These are phyloP conservation scores for Mirza zaza DNA, from an alignment of 2,113 vertebrate genomes.

Conservation along the genomic window DNA sequence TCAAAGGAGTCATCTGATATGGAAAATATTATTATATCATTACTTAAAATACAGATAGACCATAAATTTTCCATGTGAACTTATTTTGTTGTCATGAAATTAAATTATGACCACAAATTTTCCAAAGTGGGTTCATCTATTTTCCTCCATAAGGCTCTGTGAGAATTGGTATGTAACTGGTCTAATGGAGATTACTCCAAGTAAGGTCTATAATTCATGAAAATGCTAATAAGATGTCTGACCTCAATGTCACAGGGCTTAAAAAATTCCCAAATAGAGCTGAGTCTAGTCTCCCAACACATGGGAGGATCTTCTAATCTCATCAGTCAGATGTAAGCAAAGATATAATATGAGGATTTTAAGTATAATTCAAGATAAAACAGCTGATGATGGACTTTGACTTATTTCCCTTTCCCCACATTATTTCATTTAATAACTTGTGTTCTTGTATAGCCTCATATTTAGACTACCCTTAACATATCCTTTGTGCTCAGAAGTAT, in stretches of 20 bases:
- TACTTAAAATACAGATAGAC: conserved; percentile 1
- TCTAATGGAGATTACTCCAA: background rate
- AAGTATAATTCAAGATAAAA: background rate
- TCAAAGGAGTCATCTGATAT: background rate
- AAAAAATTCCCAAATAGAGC: background rate
- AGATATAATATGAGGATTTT: background rate
- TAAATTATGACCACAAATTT: conserved; percentile 22
- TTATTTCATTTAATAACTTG: conserved; percentile 1
- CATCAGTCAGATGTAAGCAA: background rate
- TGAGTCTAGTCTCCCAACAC: background rate
- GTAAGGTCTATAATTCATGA: background rate
- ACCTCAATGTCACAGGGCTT: background rate
- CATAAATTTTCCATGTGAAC: conserved; percentile 15
- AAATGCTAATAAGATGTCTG: background rate
- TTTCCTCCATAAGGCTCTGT: background rate
- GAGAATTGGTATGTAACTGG: background rate
- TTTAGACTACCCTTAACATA: background rate
- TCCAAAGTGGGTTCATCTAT: background rate
- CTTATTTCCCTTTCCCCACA: background rate
- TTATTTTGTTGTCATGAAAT: background rate
- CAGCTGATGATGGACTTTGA: background rate
- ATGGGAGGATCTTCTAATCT: background rate
- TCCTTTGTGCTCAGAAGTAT: background rate
- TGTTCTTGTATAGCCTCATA: background rate
- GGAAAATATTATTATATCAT: background rate